phyloP scores from a whole-genome alignment of 1,140 invertebrate genomes.

The Drosophila pallidifrons region DNA sequence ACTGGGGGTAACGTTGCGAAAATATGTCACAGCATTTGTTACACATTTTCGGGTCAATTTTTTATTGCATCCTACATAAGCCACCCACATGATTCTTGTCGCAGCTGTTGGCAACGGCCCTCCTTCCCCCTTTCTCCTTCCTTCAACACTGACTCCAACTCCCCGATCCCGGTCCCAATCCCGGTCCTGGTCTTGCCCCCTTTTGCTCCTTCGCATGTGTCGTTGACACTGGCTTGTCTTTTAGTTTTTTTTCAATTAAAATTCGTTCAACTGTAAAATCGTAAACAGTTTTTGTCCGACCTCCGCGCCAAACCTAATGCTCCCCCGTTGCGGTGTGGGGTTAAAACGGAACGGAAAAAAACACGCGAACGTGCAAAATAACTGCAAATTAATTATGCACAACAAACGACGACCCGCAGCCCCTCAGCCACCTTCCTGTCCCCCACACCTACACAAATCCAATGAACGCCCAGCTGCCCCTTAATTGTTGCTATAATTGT shows the following conservation, averaged over 20 bases:
- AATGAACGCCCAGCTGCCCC: slow-evolving; percentile 59
- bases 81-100: slow-evolving; percentile 60
- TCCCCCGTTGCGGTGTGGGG: not conserved
- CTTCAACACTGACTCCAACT: not conserved
- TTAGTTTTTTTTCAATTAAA: slow-evolving; percentile 79
- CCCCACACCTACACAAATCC: slow-evolving; percentile 24
- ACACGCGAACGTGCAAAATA: slow-evolving; percentile 54
- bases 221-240: slow-evolving; percentile 79
- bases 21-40: slow-evolving; percentile 84
- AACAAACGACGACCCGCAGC: slow-evolving; percentile 58
- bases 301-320: not conserved
- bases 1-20: slow-evolving; percentile 65
- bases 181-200: not conserved
- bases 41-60: slow-evolving; percentile 83
- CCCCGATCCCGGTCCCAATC: not conserved
- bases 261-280: slow-evolving; percentile 78
- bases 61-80: slow-evolving; percentile 69
- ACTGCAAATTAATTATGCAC: slow-evolving; percentile 81
- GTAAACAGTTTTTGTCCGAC: slow-evolving; percentile 69
- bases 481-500: slow-evolving; percentile 82
- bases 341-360: slow-evolving; percentile 17
- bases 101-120: slow-evolving; percentile 63
- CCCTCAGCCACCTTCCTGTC: not conserved
- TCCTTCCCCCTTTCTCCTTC: not conserved
- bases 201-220: slow-evolving; percentile 30